Evolutionary conservation across 2,888 invertebrate species (phyloP), one percentile per base, ranked within the genome.

Genomic region (Liopterus haemorrhoidalis): DNA sequence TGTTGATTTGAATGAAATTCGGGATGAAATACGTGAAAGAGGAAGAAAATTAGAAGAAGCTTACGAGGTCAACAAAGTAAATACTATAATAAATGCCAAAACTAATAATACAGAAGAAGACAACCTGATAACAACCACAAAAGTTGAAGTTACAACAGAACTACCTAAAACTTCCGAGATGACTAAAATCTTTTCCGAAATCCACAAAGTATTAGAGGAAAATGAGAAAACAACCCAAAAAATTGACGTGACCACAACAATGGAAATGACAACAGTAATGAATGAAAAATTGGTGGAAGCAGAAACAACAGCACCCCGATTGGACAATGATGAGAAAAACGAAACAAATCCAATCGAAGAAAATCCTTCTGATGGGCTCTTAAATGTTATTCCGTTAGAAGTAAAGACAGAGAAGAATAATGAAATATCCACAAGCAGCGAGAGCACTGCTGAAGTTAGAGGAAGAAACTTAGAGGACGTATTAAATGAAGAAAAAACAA

Each of bases 291-390:
- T 56, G 9, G 61, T 63, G 18, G 60, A 60, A 18, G 56, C 59
- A 33, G 54, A 49, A 36, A 54, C 60, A 6, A 62, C 61, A 22
- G 68, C 68, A 50, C 63, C 67, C 1, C 64, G 70, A 41, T 57
- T 74, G 36, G 73, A 74, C 54, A 68, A 72, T 49, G 72, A 75
- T 53, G 70, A 74, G 57, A 66, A 69, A 52, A 66, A 72, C 49
- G 63, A 60, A 24, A 70, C 70, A 5, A 75, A 75, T 63, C 73
- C 74, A 2, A 61, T 67, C 31, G 73, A 73, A 47, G 55, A 57
- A 20, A 54, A 61, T 48, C 61, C 63, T 11, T 54, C 54, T 4
- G 62, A 62, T 47, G 50, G 51, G 6, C 43, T 44, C 18, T 48
- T 60, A 5, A 49, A 49, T 18, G 56, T 62, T n/a, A 49, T 56